Base-by-base conservation (phyloP, 2,113 vertebrate genomes). In the Ceyx margarethae region DNA sequence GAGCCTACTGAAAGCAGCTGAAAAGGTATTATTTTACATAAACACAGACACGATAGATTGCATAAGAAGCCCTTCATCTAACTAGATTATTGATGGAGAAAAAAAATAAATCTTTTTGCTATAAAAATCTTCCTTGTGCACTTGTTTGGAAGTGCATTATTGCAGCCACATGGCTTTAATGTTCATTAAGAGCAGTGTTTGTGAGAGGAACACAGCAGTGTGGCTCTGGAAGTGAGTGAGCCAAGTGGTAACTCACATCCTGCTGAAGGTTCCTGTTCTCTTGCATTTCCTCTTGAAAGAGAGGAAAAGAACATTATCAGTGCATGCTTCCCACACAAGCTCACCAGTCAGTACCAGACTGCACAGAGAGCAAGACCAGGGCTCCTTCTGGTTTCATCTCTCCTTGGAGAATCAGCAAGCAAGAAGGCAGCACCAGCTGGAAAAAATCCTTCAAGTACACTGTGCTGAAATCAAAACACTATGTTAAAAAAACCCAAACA, bases 11-110 rank as follows among this genome's bases (percentile, higher is more conserved):
- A 61, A 94, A 61, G 58, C 19, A 4, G 35, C 76, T 95, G 68
- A 90, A 73, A 77, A 67, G 56, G 33, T 51, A 54, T 79, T 91
- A 92, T 89, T 96, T 95, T 94, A 85, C 31, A 5, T 88, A 95
- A 87, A 93, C 58, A 33, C 9, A 78, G 74, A 87, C 72, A 84
- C 83, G 46, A 53, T 68, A 69, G 54, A 73, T 13, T 71, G 53
- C 8, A 0, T 64, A 87, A 61, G 73, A 89, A 65, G 21, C 26
- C n/a, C 66, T 89, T 94, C 42, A 57, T 54, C 82, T 95, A 97
- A 54, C 83, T 80, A 67, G 23, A 35, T 48, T 72, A 33, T 42
- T 64, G 58, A 85, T 37, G 40, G 40, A 81, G 15, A 54, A 91
- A 73, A 91, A 91, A 67, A 57, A 58, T 53, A 33, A 81, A 42